A percentile compares a stretch with the other conserved stretches of the same genome.
These are phyloP conservation scores for Epiblema foenella DNA, from an alignment of 2,888 invertebrate genomes.

Conservation along the genomic window DNA sequence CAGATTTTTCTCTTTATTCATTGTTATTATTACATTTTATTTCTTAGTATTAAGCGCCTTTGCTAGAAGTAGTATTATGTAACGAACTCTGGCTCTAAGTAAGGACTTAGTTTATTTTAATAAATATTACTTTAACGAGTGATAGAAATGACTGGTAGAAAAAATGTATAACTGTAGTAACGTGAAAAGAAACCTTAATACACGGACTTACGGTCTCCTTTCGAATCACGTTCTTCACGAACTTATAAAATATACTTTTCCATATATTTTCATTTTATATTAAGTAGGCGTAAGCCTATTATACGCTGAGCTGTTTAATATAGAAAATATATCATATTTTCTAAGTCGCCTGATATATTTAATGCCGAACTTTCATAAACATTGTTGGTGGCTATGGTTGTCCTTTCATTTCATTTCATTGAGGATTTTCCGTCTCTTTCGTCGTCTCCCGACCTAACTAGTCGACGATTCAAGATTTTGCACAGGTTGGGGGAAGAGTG, in stretches of 20 bases:
- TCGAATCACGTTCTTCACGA: not conserved
- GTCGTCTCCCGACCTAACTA: too few relatives aligned
- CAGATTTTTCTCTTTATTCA: too few relatives aligned
- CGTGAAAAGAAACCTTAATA: not conserved
- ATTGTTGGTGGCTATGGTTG: not conserved
- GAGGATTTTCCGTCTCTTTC: not conserved
- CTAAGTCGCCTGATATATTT: not conserved
- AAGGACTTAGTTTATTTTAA: too few relatives aligned
- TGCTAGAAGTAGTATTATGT: too few relatives aligned
- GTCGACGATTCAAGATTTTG: too few relatives aligned
- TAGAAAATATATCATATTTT: not conserved
- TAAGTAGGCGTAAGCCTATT: conserved; percentile 16
- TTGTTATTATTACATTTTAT: too few relatives aligned
- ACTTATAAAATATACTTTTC: not conserved
- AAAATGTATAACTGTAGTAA: too few relatives aligned
- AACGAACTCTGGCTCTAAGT: too few relatives aligned
- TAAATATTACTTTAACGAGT: not conserved
- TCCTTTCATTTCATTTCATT: not conserved
- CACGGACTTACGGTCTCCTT: not conserved
- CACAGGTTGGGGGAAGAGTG: too few relatives aligned
- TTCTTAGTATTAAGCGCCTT: too few relatives aligned
- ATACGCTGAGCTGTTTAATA: not conserved
- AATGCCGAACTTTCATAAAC: not conserved
- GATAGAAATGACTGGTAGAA: not conserved
- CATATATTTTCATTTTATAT: not conserved